Evolutionary conservation across 2,113 vertebrate species (phyloP), one percentile per base, ranked within the genome.

Genomic region (Bos indicus): DNA sequence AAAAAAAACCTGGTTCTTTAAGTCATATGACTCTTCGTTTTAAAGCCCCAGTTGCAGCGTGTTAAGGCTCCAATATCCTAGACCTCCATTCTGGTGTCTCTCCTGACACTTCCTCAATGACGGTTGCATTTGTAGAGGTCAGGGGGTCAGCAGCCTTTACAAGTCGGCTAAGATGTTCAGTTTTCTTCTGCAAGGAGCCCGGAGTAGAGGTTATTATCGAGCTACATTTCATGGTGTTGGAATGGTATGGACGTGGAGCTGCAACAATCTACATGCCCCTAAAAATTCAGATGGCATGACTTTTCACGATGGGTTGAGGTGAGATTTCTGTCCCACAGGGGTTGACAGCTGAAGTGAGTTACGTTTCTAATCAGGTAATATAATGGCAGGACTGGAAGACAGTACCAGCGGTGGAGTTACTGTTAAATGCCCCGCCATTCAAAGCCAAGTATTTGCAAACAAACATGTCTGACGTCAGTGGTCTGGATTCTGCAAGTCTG

Each of bases 21-120:
- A 97, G 78, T 95, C 93, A 86, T 17, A n/a, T 28, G 26, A 77
- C 6, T 95, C 88, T 92, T 96, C 71, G 57, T 95, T 52, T 94
- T 80, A 83, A 95, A 84, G 71, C 36, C 14, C 16, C 28, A 1
- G 0, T 57, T 33, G 80, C 46, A 28, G n/a, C 0, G 10, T 40
- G n/a, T 85, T 59, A 90, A 85, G 43, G 28, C 33, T 94, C 30
- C 60, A 60, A 4, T 74, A 80, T 40, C 46, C 52, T 14, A 54
- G 13, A 81, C 19, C 51, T 78, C 14, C 33, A 15, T 84, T 87
- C n/a, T 8, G 25, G 6, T 60, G 2, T 28, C n/a, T 88, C 92
- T 83, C 19, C 33, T 59, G 60, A 14, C 3, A 3, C 67, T 62
- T 51, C 33, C 71, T 86, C 26, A 23, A 46, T 9, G 43, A 57